These are phyloP conservation scores for Gorilla gorilla DNA, from an alignment of 2,113 vertebrate genomes.

Conservation along the genomic window DNA sequence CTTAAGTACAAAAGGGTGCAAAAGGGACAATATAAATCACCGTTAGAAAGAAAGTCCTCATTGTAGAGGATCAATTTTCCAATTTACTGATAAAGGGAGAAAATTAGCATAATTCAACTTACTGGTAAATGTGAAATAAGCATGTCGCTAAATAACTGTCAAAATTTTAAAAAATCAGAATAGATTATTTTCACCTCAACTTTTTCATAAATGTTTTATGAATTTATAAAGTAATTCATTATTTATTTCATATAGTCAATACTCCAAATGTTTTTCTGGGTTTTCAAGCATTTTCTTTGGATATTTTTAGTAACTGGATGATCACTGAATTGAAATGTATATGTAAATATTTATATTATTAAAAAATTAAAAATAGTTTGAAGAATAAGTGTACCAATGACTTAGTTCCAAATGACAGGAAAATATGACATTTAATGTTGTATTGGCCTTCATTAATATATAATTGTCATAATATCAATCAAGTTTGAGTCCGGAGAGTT, in stretches of 20 bases:
- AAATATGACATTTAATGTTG: not conserved
- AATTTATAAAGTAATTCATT: constrained; percentile 24
- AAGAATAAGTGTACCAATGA: not conserved
- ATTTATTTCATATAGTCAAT: not conserved
- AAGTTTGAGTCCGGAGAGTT: not conserved
- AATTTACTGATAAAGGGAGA: not conserved
- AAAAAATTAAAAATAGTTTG: constrained; percentile 20
- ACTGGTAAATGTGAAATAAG: not conserved
- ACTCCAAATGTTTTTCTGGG: not conserved
- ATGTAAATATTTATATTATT: not conserved
- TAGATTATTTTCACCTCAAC: constrained; percentile 9
- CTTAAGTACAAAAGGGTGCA: not conserved
- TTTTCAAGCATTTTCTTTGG: constrained; percentile 14
- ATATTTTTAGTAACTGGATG: not conserved
- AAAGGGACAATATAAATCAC: not conserved
- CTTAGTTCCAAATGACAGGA: not conserved
- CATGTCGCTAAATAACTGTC: not conserved
- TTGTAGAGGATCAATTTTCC: not conserved
- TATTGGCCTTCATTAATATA: not conserved
- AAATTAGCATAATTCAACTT: constrained; percentile 5
- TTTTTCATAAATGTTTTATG: not conserved
- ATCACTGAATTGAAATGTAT: not conserved
- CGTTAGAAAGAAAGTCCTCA: not conserved
- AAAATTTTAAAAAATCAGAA: not conserved
- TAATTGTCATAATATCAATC: not conserved